A percentile compares a stretch with the other conserved stretches of the same genome.
Conservation (phyloP, 2,888 invertebrate genomes). For the Rhamphomyia laevipes region DNA sequence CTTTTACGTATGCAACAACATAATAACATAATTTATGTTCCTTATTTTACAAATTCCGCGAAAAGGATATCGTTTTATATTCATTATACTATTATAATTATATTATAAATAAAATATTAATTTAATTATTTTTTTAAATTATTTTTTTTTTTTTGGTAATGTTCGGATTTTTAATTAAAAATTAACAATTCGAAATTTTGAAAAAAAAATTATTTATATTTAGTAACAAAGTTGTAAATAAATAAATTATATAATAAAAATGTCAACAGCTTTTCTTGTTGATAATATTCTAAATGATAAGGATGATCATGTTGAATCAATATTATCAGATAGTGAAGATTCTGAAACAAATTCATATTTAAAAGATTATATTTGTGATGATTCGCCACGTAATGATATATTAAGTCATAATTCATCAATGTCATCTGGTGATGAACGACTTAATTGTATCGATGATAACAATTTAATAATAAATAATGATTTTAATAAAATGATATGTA, state of each 20-base stretch:
- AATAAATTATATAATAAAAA: slow-evolving; percentile 15
- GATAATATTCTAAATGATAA: slow-evolving; percentile 35
- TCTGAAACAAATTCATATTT: slow-evolving; percentile 21
- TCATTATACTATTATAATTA: too few relatives aligned
- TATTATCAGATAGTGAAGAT: slow-evolving; percentile 18
- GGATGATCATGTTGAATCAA: slow-evolving; percentile 20
- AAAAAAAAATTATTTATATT: too few relatives aligned
- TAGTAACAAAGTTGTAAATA: too few relatives aligned
- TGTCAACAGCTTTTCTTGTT: slow-evolving; percentile 36
- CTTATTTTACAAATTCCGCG: background rate
- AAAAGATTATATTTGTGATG: slow-evolving; percentile 23
- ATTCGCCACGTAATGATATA: slow-evolving; percentile 17
- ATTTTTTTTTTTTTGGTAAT: too few relatives aligned
- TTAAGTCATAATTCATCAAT: slow-evolving; percentile 26
- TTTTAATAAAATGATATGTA: background rate
- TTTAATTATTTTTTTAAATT: too few relatives aligned
- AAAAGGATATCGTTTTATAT: too few relatives aligned
- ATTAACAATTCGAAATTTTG: too few relatives aligned
- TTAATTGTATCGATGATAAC: background rate
- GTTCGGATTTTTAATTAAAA: too few relatives aligned
- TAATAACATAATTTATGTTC: too few relatives aligned
- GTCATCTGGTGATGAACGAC: slow-evolving; percentile 16
- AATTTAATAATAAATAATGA: background rate
- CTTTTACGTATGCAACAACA: background rate
- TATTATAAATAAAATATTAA: too few relatives aligned